phyloP scores from a whole-genome alignment of 2,888 invertebrate species.

The Calameuta idolon region DNA sequence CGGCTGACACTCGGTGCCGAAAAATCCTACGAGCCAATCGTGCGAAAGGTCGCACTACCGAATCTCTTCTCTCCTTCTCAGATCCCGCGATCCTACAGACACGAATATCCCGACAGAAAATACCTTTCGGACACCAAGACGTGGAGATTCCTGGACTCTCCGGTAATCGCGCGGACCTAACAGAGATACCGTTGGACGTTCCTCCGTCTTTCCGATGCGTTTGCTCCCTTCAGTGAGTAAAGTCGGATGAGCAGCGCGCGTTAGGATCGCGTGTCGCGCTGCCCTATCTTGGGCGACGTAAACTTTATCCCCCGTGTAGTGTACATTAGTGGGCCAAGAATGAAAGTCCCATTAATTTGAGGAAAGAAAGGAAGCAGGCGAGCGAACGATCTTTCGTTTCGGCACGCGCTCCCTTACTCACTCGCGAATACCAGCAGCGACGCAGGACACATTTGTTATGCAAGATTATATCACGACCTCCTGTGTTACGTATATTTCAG shows the following conservation, averaged over 20 bases:
- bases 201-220: background rate
- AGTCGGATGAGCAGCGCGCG: background rate
- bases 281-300: background rate
- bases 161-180: too few relatives aligned
- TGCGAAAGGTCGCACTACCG: background rate
- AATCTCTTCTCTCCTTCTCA: background rate
- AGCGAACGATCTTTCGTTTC: background rate
- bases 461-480: conserved; percentile 36
- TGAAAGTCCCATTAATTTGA: background rate
- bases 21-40: background rate
- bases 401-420: background rate
- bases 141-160: background rate
- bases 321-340: background rate
- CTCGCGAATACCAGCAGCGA: background rate
- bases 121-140: background rate
- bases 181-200: background rate
- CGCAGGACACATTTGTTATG: conserved; percentile 35
- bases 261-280: background rate
- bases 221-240: background rate
- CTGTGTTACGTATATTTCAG: conserved; percentile 32
- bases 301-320: background rate
- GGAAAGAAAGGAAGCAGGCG: background rate
- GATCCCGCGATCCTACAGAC: background rate
- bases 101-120: background rate
- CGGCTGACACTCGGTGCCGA: background rate